These are phyloP conservation scores for Leucoraja erinaceus DNA, from an alignment of 2,113 vertebrate species.

Conservation along the genomic window DNA sequence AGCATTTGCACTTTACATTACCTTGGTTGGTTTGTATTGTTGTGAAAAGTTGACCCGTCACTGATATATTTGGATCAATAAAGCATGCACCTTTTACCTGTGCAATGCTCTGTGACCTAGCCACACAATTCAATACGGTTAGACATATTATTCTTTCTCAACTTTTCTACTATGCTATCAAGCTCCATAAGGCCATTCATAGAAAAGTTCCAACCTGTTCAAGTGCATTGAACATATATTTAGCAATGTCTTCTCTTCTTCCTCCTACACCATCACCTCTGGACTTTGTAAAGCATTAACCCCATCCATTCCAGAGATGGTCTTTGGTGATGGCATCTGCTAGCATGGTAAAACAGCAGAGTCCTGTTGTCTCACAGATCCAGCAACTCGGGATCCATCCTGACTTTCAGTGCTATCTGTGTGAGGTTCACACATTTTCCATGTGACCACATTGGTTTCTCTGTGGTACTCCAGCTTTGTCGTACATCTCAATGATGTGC, in stretches of 20 bases:
- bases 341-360: no score
- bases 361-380: no score
- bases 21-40: neutral
- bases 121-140: neutral
- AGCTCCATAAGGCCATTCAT: neutral
- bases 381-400: no score
- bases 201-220: neutral
- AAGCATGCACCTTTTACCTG: neutral
- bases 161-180: neutral
- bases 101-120: no score
- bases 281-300: neutral
- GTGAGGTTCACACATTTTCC: no score
- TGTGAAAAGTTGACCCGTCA: neutral
- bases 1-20: neutral
- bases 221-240: neutral
- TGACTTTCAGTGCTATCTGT: neutral
- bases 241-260: neutral
- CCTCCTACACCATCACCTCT: neutral
- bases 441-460: no score
- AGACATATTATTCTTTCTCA: neutral
- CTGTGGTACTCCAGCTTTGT: no score
- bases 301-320: neutral
- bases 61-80: neutral
- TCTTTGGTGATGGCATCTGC: neutral
- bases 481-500: no score